Percentiles rank a stretch among this genome's conserved stretches.
These are phyloP conservation scores for Sisor rabdophorus DNA, from an alignment of 2,113 vertebrate genomes.

Conservation along the genomic window DNA sequence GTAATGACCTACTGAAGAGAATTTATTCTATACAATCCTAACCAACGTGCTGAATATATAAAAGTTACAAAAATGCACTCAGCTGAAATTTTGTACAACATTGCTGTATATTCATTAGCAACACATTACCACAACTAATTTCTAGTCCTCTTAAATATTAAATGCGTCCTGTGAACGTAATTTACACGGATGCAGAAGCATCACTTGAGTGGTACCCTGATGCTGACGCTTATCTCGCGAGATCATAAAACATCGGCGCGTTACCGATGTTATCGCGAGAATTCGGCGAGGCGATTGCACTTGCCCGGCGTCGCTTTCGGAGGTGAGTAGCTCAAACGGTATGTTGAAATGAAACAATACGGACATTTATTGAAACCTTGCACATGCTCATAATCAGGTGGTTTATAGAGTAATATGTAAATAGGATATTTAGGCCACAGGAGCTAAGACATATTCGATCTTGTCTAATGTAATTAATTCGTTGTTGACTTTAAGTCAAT, in stretches of 20 bases:
- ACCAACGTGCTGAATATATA: background rate
- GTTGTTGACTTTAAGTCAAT: background rate
- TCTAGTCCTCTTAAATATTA: background rate
- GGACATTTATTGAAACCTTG: background rate
- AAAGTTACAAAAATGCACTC: background rate
- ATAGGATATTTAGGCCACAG: constrained; percentile 15
- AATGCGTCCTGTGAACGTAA: background rate
- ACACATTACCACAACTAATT: background rate
- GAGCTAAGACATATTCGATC: background rate
- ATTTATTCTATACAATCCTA: background rate
- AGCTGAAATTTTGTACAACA: background rate
- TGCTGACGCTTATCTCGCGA: constrained; percentile 33
- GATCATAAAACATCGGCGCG: background rate
- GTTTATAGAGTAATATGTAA: background rate
- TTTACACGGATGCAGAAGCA: constrained; percentile 6
- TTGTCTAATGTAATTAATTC: background rate
- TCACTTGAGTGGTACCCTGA: background rate
- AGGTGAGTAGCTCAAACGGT: constrained; percentile 62
- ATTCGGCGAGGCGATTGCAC: background rate
- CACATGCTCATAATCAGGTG: background rate
- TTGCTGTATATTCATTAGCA: background rate
- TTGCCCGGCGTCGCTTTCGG: constrained; percentile 60
- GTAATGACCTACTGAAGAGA: constrained; percentile 17
- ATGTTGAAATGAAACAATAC: constrained; percentile 22
- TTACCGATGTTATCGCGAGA: constrained; percentile 60